Base-by-base conservation (phyloP, 2,113 vertebrate genomes). In the Gadus chalcogrammus region DNA sequence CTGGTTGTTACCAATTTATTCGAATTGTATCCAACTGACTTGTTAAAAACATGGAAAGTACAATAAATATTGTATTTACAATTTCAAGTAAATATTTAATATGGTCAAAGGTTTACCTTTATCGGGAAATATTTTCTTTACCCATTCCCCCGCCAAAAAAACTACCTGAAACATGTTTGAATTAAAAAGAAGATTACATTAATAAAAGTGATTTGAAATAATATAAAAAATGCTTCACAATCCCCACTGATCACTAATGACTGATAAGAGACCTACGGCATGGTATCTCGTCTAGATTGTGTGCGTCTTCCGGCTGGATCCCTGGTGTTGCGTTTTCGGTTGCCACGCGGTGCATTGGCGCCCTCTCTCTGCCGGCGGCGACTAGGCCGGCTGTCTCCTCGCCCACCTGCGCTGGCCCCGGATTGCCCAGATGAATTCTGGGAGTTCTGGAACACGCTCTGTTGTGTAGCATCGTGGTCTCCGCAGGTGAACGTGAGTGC, bases 31-130 rank as follows among this genome's bases (percentile, higher is more conserved):
- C 61, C 18, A 68, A 28, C 63, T 38, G 16, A 28, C 63, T 38
- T 12, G 55, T 82, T 31, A 65, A 65, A 24, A 69, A 61, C 67
- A 74, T 73, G 79, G 42, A 9, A 9, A 48, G 8, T 85, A 89
- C 91, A 95, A 96, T 95, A 95, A 95, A 94, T 96, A 95, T 85
- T 82, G 84, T 96, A 94, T 94, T 94, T 95, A 94, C 93, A 95
- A 82, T 82, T 95, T 95, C 94, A 95, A 95, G 93, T 93, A 90
- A 79, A 87, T 88, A 84, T 88, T 80, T 77, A 82, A 81, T 81
- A 89, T 88, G 89, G 82, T 88, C 88, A 72, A 83, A 22, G 67
- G 15, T 58, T 58, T 58, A n/a, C 3, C 17, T 58, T 58, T 58
- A 58, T 58, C 3, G 3, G 17, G n/a, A 58, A 58, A 17, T 58